Evolutionary conservation across 2,797 vertebrate species (phyloP), one percentile per base, ranked within the genome.

Genomic region (Peromyscus attwateri): DNA sequence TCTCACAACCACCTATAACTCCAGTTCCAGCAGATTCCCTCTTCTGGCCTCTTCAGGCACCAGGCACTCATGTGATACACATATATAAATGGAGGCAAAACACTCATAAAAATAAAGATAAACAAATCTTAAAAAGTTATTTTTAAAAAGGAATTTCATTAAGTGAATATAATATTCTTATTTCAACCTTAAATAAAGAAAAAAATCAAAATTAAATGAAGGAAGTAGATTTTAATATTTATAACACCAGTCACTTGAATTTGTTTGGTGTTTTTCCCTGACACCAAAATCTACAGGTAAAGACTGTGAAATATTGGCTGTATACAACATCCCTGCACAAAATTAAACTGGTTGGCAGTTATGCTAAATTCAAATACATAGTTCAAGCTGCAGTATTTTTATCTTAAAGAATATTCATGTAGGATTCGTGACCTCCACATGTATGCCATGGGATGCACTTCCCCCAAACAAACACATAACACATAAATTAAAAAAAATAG

Each of bases 141-240:
- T 43, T 43, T 43, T 43, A 43, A 43, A 43, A 43, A 43, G 43
- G 43, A 43, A 77, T 80, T 95, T 93, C 79, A 96, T 31, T 95
- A 92, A 96, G 55, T 83, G 49, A 66, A 82, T 94, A 3, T 92
- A 95, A 89, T 49, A 60, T 68, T 94, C 93, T 79, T 84, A 96
- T 81, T 94, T 95, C 27, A 90, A 83, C 77, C 76, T 91, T 83
- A 87, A 95, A 94, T 77, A 68, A 97, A 97, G 17, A 55, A 13
- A 95, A 97, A 64, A 81, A 55, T 95, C 17, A 89, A 80, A 82
- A 83, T 89, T 83, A 89, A 95, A 92, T 85, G 55, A 97, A 97
- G 16, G 19, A 95, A 96, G 81, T 43, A 87, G 81, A 92, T 95
- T 92, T 95, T 95, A 43, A 91, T 60, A 27, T 89, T 96, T 84